A percentile compares a stretch with the other conserved stretches of the same genome.
Evolutionary conservation across 2,113 vertebrate genomes (phyloP).

Genomic region (Grammomys surdaster): DNA sequence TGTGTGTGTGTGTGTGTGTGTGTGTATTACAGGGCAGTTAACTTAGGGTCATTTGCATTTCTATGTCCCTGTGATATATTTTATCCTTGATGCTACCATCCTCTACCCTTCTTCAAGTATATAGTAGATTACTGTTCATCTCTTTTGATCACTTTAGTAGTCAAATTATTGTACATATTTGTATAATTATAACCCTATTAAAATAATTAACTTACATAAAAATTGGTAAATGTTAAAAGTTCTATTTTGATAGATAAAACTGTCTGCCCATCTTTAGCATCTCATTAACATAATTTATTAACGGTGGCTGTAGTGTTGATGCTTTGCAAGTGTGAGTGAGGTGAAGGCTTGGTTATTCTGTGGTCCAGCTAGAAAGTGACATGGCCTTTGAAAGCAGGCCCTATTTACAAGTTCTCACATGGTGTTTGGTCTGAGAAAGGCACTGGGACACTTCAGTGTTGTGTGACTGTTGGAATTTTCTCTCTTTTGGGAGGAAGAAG

Average conservation of each 20-base stretch:
- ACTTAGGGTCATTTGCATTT: not conserved
- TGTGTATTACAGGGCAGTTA: not conserved
- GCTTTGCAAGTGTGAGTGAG: no score
- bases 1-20: no score
- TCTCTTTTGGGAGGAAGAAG: not conserved
- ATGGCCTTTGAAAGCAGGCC: not conserved
- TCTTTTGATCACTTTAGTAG: not conserved
- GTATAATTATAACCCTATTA: not conserved
- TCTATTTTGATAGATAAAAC: not conserved
- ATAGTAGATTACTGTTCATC: not conserved
- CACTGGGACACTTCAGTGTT: not conserved
- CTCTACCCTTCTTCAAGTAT: not conserved
- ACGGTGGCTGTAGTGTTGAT: not conserved
- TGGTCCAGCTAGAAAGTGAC: not conserved
- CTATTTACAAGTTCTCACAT: not conserved
- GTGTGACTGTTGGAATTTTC: not conserved
- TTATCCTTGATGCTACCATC: not conserved
- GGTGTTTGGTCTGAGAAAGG: rapidly evolving
- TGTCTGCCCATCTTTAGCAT: not conserved
- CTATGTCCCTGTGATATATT: not conserved
- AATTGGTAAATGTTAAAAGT: not conserved
- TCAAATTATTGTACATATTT: not conserved
- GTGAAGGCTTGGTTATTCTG: not conserved
- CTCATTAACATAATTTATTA: not conserved
- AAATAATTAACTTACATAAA: not conserved